phyloP scores from a whole-genome alignment of 2,888 invertebrate genomes.

The Erebia epiphron region DNA sequence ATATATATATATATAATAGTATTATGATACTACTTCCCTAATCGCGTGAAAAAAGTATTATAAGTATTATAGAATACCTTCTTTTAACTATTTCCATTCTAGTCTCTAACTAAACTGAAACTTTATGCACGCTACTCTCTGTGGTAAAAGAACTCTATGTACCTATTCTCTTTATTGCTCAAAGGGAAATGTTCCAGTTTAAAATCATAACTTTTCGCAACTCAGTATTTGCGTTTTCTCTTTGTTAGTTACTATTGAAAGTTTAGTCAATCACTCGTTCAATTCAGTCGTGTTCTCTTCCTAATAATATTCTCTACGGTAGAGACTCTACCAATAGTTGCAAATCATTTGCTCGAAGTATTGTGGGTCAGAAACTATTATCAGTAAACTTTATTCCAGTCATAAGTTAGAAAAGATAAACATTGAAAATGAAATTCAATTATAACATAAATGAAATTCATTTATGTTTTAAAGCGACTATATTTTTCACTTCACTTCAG shows the following conservation, averaged over 20 bases:
- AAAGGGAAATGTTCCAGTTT: slow-evolving; percentile 23
- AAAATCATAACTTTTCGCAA: slow-evolving; percentile 19
- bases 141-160: slow-evolving; percentile 7
- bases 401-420: too few species aligned
- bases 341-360: background rate
- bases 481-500: too few species aligned
- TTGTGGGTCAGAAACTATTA: background rate
- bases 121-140: background rate
- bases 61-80: background rate
- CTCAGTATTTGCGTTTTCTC: slow-evolving; percentile 28
- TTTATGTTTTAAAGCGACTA: too few species aligned
- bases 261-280: slow-evolving; percentile 3
- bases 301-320: slow-evolving; percentile 17
- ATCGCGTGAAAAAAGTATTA: too few species aligned
- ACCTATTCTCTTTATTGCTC: slow-evolving; percentile 9
- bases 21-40: too few species aligned
- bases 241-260: slow-evolving; percentile 24
- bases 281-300: slow-evolving; percentile 26
- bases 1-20: too few species aligned
- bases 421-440: too few species aligned
- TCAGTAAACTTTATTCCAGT: background rate
- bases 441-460: too few species aligned
- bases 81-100: background rate
- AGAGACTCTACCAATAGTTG: slow-evolving; percentile 29
- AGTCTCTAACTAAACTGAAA: slow-evolving; percentile 1